Percentiles rank a stretch among this genome's conserved stretches.
Conservation (phyloP, 2,113 vertebrate genomes). For the Pelecanoides urinatrix region DNA sequence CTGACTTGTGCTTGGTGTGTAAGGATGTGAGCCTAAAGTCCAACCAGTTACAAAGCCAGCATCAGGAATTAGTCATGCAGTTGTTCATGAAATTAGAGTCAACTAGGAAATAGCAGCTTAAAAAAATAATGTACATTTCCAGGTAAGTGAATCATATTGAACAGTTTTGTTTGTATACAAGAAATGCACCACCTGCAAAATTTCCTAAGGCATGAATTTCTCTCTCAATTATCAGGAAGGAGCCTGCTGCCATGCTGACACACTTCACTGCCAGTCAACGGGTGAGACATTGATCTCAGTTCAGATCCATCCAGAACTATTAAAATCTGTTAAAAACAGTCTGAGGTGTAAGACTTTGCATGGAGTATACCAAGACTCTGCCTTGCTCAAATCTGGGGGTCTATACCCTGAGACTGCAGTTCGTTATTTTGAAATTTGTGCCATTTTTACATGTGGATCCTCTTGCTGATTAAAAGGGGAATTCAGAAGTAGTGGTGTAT, state of each 20-base stretch:
- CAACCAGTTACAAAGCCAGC: neutral
- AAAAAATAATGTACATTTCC: neutral
- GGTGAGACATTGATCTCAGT: rapidly evolving
- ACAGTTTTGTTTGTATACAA: neutral
- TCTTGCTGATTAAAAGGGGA: neutral
- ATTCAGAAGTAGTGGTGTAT: neutral
- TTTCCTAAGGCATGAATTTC: neutral
- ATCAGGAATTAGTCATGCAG: neutral
- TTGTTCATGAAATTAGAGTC: neutral
- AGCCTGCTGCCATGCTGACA: neutral
- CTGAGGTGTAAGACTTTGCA: neutral
- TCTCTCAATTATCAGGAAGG: neutral
- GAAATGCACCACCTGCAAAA: neutral
- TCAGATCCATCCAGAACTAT: neutral
- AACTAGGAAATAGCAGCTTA: slow-evolving; percentile 41
- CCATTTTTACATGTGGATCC: neutral
- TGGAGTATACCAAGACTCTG: neutral
- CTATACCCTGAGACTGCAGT: neutral
- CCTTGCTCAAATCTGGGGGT: neutral
- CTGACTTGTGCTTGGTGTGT: neutral
- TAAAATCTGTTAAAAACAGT: neutral
- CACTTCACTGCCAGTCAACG: neutral
- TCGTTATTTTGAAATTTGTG: neutral
- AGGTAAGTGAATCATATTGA: neutral
- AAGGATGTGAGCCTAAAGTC: neutral